Evolutionary conservation across 1,140 invertebrate species (phyloP).

Genomic region (Drosophila ambigua): DNA sequence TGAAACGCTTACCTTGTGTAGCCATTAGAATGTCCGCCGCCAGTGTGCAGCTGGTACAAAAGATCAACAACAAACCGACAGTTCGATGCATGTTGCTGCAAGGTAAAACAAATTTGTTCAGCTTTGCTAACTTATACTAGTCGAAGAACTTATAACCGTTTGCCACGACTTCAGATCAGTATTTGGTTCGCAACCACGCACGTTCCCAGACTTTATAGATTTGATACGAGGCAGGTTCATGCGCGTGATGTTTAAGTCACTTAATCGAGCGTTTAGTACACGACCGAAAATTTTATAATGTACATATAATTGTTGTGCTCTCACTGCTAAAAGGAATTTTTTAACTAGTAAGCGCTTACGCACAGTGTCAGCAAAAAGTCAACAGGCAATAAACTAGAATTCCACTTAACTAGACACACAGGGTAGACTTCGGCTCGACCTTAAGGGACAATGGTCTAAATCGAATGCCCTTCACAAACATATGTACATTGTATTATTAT

Average conservation of each 20-base stretch:
- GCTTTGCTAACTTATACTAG: neutral
- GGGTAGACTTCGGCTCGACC: neutral
- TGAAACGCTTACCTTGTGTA: slow-evolving; percentile 82
- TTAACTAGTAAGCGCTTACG: slow-evolving; percentile 17
- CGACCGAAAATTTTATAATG: slow-evolving; percentile 36
- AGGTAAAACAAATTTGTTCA: neutral
- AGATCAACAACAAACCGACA: slow-evolving; percentile 41
- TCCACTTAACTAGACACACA: slow-evolving; percentile 13
- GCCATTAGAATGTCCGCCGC: slow-evolving; percentile 85
- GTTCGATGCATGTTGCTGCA: slow-evolving; percentile 61
- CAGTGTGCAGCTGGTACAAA: slow-evolving; percentile 46
- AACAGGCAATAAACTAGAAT: slow-evolving; percentile 26
- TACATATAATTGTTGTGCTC: slow-evolving; percentile 38
- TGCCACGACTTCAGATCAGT: slow-evolving; percentile 20
- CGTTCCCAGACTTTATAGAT: slow-evolving; percentile 17
- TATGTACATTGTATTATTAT: neutral
- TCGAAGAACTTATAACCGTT: slow-evolving; percentile 10
- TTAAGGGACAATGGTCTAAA: neutral
- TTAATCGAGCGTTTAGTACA: slow-evolving; percentile 67
- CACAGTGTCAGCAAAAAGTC: slow-evolving; percentile 43
- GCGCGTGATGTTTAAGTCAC: slow-evolving; percentile 45
- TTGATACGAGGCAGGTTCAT: slow-evolving; percentile 22
- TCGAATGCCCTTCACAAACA: slow-evolving; percentile 11
- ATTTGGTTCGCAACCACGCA: slow-evolving; percentile 28
- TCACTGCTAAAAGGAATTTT: slow-evolving; percentile 35